phyloP scores from a whole-genome alignment of 2,113 vertebrate species.

The Zosterops pallidus region DNA sequence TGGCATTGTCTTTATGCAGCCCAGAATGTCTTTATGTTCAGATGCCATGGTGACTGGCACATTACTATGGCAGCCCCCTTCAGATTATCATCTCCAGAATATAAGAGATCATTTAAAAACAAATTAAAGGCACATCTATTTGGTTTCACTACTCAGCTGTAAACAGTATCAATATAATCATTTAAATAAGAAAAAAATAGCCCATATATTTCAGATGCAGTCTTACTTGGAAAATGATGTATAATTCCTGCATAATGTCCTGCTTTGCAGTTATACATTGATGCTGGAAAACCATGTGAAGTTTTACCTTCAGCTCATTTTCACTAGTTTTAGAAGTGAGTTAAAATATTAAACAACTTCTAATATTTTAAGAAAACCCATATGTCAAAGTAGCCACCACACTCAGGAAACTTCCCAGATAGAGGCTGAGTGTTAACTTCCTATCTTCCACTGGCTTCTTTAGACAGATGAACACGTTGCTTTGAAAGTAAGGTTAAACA shows the following conservation, averaged over 20 bases:
- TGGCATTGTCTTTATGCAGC: slow-evolving; percentile 42
- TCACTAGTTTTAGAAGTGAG: not conserved
- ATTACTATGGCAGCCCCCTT: slow-evolving; percentile 44
- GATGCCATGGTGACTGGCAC: slow-evolving; percentile 48
- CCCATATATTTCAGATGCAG: not conserved
- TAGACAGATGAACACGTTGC: not conserved
- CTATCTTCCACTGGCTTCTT: not conserved
- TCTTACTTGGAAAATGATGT: not conserved
- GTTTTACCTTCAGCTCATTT: not conserved
- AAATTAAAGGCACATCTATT: slow-evolving; percentile 30
- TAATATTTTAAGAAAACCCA: not conserved
- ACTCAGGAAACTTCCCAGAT: not conserved
- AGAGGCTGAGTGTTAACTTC: not conserved
- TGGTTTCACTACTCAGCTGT: slow-evolving; percentile 31
- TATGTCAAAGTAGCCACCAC: not conserved
- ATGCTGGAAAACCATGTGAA: not conserved
- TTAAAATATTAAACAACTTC: not conserved
- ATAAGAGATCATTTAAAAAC: slow-evolving; percentile 21
- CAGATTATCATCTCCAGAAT: slow-evolving; percentile 45
- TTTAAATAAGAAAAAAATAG: not conserved
- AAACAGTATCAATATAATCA: not conserved
- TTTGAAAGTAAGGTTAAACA: not conserved
- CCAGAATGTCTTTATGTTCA: slow-evolving; percentile 34
- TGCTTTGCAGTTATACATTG: not conserved
- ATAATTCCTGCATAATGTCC: not conserved